Conservation (phyloP, 2,888 invertebrate species). For the Cartodere bifasciata region DNA sequence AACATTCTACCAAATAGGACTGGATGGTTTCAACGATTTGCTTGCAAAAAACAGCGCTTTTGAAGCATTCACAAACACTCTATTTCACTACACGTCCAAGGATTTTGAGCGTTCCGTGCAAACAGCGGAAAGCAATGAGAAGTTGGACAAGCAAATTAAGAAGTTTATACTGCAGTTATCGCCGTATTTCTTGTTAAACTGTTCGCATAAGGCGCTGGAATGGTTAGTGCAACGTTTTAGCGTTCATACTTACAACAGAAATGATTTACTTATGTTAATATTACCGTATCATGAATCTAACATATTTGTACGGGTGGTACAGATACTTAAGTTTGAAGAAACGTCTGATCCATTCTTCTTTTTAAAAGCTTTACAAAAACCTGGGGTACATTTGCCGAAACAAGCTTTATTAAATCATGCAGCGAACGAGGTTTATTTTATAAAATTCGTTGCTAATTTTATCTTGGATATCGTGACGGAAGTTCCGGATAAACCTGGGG, state of each 20-base stretch:
- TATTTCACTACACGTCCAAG: slow-evolving; percentile 67
- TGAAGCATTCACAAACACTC: slow-evolving; percentile 53
- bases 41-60: slow-evolving; percentile 61
- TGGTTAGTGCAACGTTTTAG: slow-evolving; percentile 87
- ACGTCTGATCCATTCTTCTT: slow-evolving; percentile 59
- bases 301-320: slow-evolving; percentile 71
- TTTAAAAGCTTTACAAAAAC: slow-evolving; percentile 59
- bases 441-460: slow-evolving; percentile 49
- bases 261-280: slow-evolving; percentile 65
- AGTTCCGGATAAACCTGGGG: background rate
- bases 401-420: slow-evolving; percentile 61
- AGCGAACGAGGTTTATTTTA: slow-evolving; percentile 46
- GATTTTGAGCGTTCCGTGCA: slow-evolving; percentile 73
- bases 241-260: slow-evolving; percentile 78
- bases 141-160: slow-evolving; percentile 60
- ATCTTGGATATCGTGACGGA: slow-evolving; percentile 42
- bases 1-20: slow-evolving; percentile 75
- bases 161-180: slow-evolving; percentile 70
- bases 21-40: slow-evolving; percentile 75
- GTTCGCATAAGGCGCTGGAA: slow-evolving; percentile 83
- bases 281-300: slow-evolving; percentile 90
- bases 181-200: slow-evolving; percentile 77
- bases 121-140: slow-evolving; percentile 57
- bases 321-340: slow-evolving; percentile 55
- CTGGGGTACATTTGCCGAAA: slow-evolving; percentile 62